Evolutionary conservation across 2,113 vertebrate genomes (phyloP).

Genomic region (Dasyornis broadbenti): DNA sequence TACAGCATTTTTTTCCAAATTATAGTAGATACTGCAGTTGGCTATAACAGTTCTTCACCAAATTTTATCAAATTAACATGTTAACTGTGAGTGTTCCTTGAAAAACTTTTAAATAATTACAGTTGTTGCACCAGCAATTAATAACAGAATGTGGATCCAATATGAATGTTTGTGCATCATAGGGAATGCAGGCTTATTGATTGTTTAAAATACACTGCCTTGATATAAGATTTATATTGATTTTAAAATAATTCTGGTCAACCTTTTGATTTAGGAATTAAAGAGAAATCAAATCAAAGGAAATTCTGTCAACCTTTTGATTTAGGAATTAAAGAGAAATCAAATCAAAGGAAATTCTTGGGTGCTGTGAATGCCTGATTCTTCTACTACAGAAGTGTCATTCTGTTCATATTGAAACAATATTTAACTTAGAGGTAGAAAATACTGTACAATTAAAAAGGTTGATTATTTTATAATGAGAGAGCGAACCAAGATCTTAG

Average conservation of each 20-base stretch:
- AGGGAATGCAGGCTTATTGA: background rate
- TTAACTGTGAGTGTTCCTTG: background rate
- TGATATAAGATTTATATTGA: background rate
- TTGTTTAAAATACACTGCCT: background rate
- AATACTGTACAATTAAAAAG: background rate
- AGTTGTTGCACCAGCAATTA: background rate
- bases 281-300: background rate
- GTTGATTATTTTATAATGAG: background rate
- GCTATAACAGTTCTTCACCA: background rate
- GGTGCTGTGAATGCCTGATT: background rate
- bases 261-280: background rate
- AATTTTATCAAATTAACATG: background rate
- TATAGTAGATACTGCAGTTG: background rate
- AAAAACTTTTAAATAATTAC: background rate
- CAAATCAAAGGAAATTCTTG: background rate
- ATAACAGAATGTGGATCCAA: background rate
- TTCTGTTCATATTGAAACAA: background rate
- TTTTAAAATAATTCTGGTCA: background rate
- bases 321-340: too few species aligned
- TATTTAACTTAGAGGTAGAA: background rate
- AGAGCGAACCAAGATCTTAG: background rate
- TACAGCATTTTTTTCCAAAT: background rate
- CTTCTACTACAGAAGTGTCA: background rate
- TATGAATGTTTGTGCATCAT: accelerated
- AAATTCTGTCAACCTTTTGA: background rate